Conservation (phyloP, 2,888 invertebrate species). For the Trichacis sp. region DNA sequence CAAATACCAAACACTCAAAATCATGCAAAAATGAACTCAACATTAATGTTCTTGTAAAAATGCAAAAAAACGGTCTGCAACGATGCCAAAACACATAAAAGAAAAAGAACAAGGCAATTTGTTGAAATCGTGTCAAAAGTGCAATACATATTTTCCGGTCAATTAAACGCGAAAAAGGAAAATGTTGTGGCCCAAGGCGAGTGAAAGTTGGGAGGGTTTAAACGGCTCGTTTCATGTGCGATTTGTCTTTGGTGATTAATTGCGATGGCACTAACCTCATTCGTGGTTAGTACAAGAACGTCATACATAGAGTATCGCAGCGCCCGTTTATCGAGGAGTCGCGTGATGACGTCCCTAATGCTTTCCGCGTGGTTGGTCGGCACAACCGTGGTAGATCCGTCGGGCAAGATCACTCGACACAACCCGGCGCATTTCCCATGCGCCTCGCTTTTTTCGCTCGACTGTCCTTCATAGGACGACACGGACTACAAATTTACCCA, state of each 20-base stretch:
- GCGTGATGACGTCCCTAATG: conserved; percentile 82
- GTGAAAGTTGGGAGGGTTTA: conserved; percentile 4
- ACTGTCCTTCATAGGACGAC: conserved; percentile 67
- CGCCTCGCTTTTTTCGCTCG: conserved; percentile 66
- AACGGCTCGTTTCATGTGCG: not conserved
- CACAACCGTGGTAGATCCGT: conserved; percentile 93
- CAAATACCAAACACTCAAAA: no score
- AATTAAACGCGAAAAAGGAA: no score
- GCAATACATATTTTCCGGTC: no score
- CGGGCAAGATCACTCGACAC: conserved; percentile 89
- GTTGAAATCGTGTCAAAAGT: no score
- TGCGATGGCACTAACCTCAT: conserved; percentile 63
- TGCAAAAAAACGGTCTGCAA: no score
- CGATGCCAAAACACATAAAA: no score
- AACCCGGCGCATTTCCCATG: conserved; percentile 70
- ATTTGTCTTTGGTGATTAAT: not conserved
- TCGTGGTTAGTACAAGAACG: conserved; percentile 75
- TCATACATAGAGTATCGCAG: conserved; percentile 85
- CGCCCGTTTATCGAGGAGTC: conserved; percentile 86
- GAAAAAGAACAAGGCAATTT: no score
- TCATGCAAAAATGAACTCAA: no score
- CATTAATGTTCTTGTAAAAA: no score
- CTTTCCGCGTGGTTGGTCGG: conserved; percentile 82
- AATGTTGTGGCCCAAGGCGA: no score
- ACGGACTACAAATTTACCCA: conserved; percentile 60